Base-by-base conservation (phyloP, 1,140 invertebrate species). In the Drosophila equinoxialis region DNA sequence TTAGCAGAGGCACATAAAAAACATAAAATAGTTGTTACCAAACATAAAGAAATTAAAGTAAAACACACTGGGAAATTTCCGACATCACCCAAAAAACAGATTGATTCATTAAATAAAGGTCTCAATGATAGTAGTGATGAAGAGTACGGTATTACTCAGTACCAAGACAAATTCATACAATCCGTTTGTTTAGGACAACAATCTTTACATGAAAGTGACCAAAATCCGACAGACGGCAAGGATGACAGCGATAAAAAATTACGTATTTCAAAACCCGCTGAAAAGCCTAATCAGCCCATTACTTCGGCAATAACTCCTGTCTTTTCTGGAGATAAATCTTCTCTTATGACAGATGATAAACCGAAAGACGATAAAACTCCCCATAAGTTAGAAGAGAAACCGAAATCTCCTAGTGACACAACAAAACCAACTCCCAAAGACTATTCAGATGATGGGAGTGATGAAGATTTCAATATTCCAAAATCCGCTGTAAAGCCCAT, bases 1-100 rank as follows among this genome's bases (percentile, higher is more conserved):
- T 51, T 82, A 8, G 65, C 67, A 6, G 42, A 20, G 17, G 33
- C 20, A 7, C 55, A 73, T 13, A n/a, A 72, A 6, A 13, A 8
- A 42, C 55, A 37, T 7, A 1, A 13, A 13, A 8, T n/a, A 41
- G 48, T 33, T 6, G 11, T 51, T 23, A 51, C 6, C 8, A 23
- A 20, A 10, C 14, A 23, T 23, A 37, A 6, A 3, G 10, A 57
- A 33, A 30, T 33, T 26, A 10, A 20, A 3, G 10, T 23, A 10
- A 51, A 23, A 23, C 45, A 20, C 2, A 3, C 10, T 11, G 17
- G 10, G 10, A 51, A 51, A 8, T 51, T 51, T 51, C 45, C 45
- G 1, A 51, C 45, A 51, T 23, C 45, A 23, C 45, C 45, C 8
- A 51, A 23, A 51, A 51, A 20, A 51, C 14, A 39, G 11, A 11